These are phyloP conservation scores for Amphimallon solstitiale DNA, from an alignment of 2,888 invertebrate species.

Conservation along the genomic window DNA sequence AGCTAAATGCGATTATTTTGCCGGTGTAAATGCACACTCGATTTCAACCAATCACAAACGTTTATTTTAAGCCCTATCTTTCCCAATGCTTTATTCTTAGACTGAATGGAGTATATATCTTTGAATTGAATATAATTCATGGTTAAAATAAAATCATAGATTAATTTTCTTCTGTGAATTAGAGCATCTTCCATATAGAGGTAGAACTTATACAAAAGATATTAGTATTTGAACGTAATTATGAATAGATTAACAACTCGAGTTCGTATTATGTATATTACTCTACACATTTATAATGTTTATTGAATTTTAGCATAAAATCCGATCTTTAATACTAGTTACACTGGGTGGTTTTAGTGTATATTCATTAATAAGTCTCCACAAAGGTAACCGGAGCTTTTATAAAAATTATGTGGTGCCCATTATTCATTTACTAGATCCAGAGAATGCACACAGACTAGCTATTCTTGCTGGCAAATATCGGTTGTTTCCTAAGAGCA, in stretches of 20 bases:
- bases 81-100: too few species aligned
- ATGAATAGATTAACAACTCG: constrained; percentile 29
- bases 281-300: not conserved
- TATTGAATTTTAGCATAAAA: constrained; percentile 68
- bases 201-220: too few species aligned
- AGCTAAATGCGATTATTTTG: too few species aligned
- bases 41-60: too few species aligned
- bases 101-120: too few species aligned
- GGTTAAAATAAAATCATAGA: too few species aligned
- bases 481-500: constrained; percentile 74
- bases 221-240: too few species aligned
- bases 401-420: constrained; percentile 81
- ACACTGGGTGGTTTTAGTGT: constrained; percentile 73
- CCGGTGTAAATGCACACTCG: too few species aligned
- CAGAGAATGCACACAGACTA: constrained; percentile 85
- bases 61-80: too few species aligned
- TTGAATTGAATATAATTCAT: too few species aligned
- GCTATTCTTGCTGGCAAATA: constrained; percentile 82
- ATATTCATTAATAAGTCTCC: constrained; percentile 75
- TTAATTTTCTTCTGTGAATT: too few species aligned
- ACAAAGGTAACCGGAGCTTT: constrained; percentile 81
- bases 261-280: not conserved
- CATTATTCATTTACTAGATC: constrained; percentile 73
- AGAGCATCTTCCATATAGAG: too few species aligned
- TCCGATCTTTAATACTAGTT: constrained; percentile 73